phyloP scores from a whole-genome alignment of 2,888 invertebrate genomes.

The Lacanobia oleracea region DNA sequence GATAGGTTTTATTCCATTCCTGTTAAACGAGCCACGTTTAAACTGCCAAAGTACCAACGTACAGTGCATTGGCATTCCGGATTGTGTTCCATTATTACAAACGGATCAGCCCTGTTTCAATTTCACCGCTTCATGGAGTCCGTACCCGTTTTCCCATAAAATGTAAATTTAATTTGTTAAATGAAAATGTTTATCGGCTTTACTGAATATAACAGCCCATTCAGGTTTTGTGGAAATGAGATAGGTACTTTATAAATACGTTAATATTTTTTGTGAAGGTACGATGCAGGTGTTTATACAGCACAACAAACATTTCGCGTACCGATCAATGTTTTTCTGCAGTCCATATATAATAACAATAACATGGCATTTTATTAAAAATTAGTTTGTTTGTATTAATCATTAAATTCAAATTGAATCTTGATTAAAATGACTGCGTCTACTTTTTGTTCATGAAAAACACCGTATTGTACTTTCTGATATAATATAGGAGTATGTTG shows the following conservation, averaged over 20 bases:
- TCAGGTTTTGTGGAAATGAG: not conserved
- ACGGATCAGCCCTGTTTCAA: constrained; percentile 36
- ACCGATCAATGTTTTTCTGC: not conserved
- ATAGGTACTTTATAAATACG: constrained; percentile 9
- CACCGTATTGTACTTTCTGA: not conserved
- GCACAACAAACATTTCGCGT: not conserved
- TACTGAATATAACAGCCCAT: constrained; percentile 17
- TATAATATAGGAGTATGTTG: constrained; percentile 35
- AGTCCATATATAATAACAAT: not conserved
- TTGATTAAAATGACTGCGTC: not conserved
- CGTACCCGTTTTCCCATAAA: constrained; percentile 26
- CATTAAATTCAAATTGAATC: not conserved
- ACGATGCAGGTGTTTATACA: not conserved
- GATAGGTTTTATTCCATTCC: not conserved
- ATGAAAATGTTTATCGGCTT: constrained; percentile 31
- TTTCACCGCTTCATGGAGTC: constrained; percentile 33
- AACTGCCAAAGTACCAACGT: constrained; percentile 10
- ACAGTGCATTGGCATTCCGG: constrained; percentile 36
- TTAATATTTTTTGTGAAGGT: not conserved
- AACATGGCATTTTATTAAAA: not conserved
- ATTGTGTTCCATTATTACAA: constrained; percentile 45
- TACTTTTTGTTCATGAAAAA: not conserved
- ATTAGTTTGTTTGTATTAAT: not conserved
- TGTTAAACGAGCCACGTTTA: constrained; percentile 15
- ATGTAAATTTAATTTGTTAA: constrained; percentile 32